Conservation (phyloP, 2,797 vertebrate genomes). For the Thamnophis elegans region DNA sequence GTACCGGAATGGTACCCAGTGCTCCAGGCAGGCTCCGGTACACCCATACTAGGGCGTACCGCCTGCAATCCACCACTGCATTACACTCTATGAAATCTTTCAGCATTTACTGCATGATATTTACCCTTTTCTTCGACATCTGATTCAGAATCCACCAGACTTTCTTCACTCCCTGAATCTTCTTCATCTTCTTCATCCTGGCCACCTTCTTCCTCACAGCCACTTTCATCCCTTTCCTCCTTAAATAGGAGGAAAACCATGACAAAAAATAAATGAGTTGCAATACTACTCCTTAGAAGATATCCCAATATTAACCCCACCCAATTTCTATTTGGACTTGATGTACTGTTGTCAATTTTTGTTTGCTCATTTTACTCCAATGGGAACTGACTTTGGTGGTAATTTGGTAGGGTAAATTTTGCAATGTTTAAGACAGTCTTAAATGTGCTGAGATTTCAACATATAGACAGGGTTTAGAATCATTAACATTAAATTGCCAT, state of each 20-base stretch:
- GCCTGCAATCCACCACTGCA: too few relatives aligned
- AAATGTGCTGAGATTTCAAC: not conserved
- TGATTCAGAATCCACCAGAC: slow-evolving; percentile 91
- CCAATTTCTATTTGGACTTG: not conserved
- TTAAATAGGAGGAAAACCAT: slow-evolving; percentile 52
- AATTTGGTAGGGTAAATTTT: not conserved
- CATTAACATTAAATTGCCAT: not conserved
- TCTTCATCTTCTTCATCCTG: slow-evolving; percentile 86
- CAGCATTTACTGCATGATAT: not conserved
- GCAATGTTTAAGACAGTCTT: not conserved
- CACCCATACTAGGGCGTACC: too few relatives aligned
- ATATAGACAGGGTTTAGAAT: not conserved
- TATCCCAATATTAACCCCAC: not conserved
- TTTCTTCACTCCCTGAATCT: slow-evolving; percentile 90
- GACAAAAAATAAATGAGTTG: not conserved
- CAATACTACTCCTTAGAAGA: not conserved
- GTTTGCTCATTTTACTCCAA: not conserved
- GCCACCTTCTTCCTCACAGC: slow-evolving; percentile 89
- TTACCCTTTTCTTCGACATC: slow-evolving; percentile 94
- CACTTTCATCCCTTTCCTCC: slow-evolving; percentile 86
- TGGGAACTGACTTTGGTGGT: not conserved
- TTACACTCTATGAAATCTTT: not conserved
- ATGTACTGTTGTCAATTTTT: not conserved
- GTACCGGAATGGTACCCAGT: too few relatives aligned
- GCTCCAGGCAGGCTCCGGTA: too few relatives aligned